phyloP scores from a whole-genome alignment of 1,140 invertebrate species.

The Patella vulgata region DNA sequence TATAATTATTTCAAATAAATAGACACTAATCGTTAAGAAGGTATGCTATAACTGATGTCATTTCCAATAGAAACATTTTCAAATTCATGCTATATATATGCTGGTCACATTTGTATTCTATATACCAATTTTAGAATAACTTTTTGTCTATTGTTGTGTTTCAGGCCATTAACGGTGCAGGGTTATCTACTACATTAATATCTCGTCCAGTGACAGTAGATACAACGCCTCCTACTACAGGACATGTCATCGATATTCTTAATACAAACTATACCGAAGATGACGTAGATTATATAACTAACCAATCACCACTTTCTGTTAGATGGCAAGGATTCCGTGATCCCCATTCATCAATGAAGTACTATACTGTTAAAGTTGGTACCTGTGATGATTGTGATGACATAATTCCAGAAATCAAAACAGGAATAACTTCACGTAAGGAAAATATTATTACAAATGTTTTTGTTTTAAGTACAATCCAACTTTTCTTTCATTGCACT shows the following conservation, averaged over 20 bases:
- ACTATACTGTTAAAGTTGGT: constrained; percentile 31
- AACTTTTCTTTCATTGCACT: too few relatives aligned
- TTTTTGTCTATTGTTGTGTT: too few relatives aligned
- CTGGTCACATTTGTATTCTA: too few relatives aligned
- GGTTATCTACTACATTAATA: constrained; percentile 23
- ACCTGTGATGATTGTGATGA: constrained; percentile 38
- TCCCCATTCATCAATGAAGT: constrained; percentile 23
- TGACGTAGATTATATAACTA: constrained; percentile 24
- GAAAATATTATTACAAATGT: too few relatives aligned
- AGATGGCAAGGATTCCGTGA: constrained; percentile 34
- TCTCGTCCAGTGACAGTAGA: constrained; percentile 30
- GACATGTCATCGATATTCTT: constrained; percentile 36
- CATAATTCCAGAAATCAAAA: constrained; percentile 19
- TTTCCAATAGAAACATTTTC: too few relatives aligned
- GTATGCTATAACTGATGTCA: too few relatives aligned
- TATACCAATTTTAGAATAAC: too few relatives aligned
- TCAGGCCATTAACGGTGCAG: constrained; percentile 42
- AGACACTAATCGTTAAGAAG: too few relatives aligned
- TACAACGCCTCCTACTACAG: constrained; percentile 25
- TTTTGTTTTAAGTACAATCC: too few relatives aligned
- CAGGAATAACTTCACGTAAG: constrained; percentile 21
- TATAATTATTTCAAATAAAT: too few relatives aligned
- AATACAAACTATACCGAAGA: background rate
- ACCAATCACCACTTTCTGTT: constrained; percentile 7
- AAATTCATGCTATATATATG: too few relatives aligned